These are phyloP conservation scores for Poeciliopsis retropinna DNA, from an alignment of 2,113 vertebrate genomes.

Conservation along the genomic window DNA sequence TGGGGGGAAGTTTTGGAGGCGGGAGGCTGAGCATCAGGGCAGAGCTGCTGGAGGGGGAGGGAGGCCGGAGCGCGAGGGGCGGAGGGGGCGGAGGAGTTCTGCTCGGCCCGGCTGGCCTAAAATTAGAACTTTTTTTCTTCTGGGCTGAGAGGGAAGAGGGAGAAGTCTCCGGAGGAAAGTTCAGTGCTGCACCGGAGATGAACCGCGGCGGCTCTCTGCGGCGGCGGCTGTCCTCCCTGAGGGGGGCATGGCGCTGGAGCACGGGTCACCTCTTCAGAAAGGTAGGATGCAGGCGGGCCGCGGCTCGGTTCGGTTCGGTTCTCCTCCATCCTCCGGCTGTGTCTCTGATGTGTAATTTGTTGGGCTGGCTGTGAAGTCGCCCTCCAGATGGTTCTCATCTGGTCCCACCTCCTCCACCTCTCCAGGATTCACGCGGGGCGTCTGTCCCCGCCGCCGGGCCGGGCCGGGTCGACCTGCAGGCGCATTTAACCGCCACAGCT, in stretches of 20 bases:
- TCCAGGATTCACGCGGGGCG: conserved; percentile 6
- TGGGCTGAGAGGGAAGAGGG: conserved; percentile 50
- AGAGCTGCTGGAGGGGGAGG: conserved; percentile 7
- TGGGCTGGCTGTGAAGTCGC: conserved; percentile 78
- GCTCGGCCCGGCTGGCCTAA: conserved; percentile 61
- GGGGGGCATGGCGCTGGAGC: conserved; percentile 83
- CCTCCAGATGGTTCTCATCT: conserved; percentile 85
- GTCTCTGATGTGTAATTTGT: conserved; percentile 79
- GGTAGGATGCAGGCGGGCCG: conserved; percentile 57
- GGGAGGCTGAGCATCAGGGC: conserved; percentile 50
- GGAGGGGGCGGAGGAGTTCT: conserved; percentile 48
- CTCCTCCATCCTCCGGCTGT: conserved; percentile 29
- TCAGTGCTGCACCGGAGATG: conserved; percentile 66
- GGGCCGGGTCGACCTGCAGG: background rate
- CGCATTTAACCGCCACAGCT: background rate
- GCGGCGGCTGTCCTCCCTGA: conserved; percentile 79
- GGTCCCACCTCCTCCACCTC: conserved; percentile 32
- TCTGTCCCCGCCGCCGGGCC: background rate
- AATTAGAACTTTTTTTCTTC: conserved; percentile 58
- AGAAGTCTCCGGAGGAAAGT: conserved; percentile 39
- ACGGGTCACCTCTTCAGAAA: conserved; percentile 82
- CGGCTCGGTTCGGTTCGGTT: background rate
- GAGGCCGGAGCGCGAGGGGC: conserved; percentile 22
- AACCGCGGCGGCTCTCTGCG: conserved; percentile 76
- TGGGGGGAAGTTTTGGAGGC: conserved; percentile 19